Percentiles rank a stretch among this genome's conserved stretches.
These are phyloP conservation scores for Aphrocallistes beatrix DNA, from an alignment of 37 sponge, comb jelly and placozoan genomes.

Conservation along the genomic window DNA sequence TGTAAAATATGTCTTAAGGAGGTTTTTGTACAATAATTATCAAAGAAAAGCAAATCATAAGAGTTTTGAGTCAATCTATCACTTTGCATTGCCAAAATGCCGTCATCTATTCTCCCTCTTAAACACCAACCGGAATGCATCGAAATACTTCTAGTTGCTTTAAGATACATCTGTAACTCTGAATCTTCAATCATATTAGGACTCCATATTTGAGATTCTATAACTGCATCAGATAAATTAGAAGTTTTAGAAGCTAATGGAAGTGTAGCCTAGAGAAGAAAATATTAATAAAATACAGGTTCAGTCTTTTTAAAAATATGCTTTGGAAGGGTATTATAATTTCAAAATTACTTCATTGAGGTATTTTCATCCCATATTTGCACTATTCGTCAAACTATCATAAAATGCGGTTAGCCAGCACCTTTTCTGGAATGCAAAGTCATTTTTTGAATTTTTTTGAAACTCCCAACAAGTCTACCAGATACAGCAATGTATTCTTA, in stretches of 20 bases:
- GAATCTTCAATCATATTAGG: not conserved
- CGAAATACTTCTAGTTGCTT: not conserved
- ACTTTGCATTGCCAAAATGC: constrained; percentile 2
- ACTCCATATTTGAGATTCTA: not conserved
- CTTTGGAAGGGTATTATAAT: too few relatives aligned
- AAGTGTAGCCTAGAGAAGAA: too few relatives aligned
- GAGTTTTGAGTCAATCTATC: not conserved
- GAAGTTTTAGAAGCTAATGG: not conserved
- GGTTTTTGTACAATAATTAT: not conserved
- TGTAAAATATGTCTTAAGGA: not conserved
- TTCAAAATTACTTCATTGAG: too few relatives aligned
- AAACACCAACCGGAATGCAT: constrained; percentile 7
- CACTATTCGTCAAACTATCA: too few relatives aligned
- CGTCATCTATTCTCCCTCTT: constrained; percentile 13
- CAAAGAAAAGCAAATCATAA: not conserved
- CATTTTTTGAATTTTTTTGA: too few relatives aligned
- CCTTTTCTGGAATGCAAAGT: too few relatives aligned
- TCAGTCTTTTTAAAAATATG: too few relatives aligned
- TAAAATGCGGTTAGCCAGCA: too few relatives aligned
- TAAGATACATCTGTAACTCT: constrained; percentile 9
- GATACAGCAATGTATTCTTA: too few relatives aligned
- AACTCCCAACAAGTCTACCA: too few relatives aligned
- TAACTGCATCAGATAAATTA: not conserved
- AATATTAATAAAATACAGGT: too few relatives aligned
- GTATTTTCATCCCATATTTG: too few relatives aligned